Percentiles rank a stretch among this genome's conserved stretches.
Conservation (phyloP, 2,113 vertebrate genomes). For the Amazona vittata region DNA sequence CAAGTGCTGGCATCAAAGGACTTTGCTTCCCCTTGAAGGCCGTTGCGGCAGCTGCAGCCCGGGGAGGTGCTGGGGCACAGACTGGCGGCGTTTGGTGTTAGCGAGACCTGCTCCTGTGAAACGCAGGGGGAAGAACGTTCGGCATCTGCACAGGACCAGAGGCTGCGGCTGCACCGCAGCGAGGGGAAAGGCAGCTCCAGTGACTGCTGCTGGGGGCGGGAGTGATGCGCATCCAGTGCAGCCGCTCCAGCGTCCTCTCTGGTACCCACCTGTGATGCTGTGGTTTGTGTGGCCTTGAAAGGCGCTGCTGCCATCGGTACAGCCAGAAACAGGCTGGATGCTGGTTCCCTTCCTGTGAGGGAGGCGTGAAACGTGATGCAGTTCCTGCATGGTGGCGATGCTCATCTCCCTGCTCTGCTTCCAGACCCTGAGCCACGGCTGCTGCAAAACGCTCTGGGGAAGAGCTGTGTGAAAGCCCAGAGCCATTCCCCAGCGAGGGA, state of each 20-base stretch:
- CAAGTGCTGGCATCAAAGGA: not conserved
- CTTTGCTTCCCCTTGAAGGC: not conserved
- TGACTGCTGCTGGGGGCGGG: too few species aligned
- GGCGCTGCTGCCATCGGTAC: not conserved
- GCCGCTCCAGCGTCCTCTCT: not conserved
- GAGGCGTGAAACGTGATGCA: rapidly evolving
- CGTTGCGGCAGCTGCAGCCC: rapidly evolving
- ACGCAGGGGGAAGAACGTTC: not conserved
- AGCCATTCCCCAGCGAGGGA: not conserved
- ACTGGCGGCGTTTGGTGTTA: not conserved
- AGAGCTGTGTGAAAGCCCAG: not conserved
- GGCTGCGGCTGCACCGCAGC: not conserved
- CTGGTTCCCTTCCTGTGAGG: not conserved
- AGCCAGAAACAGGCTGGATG: rapidly evolving
- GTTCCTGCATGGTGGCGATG: not conserved
- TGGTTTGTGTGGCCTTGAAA: not conserved
- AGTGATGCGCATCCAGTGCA: not conserved
- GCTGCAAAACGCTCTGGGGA: not conserved
- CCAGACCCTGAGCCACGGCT: not conserved
- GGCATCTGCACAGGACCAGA: not conserved
- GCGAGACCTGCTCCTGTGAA: not conserved
- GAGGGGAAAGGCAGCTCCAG: not conserved
- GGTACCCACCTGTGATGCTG: not conserved
- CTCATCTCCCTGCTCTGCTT: not conserved
- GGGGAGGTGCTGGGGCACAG: not conserved